phyloP scores from a whole-genome alignment of 1,140 invertebrate species.

The Caenorhabditis briggsae region DNA sequence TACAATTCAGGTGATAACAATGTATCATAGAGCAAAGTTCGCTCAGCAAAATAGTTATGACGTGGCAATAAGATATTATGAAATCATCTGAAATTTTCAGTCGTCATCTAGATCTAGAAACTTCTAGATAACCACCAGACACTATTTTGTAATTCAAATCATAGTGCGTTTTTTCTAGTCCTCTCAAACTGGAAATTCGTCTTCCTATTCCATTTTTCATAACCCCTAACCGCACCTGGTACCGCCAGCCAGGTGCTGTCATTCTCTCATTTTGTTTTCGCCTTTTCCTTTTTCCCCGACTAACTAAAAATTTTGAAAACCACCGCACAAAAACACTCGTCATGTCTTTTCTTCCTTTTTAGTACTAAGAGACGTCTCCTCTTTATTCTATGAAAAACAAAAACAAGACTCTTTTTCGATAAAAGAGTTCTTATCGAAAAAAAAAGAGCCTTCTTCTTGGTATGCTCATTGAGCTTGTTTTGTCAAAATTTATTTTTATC shows the following conservation, averaged over 20 bases:
- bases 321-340: background rate
- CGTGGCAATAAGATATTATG: background rate
- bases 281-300: background rate
- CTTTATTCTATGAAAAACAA: too few relatives aligned
- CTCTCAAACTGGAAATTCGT: too few relatives aligned
- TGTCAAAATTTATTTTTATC: background rate
- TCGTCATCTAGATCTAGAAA: too few relatives aligned
- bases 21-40: background rate
- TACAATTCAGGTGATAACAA: too few relatives aligned
- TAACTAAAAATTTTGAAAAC: background rate
- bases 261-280: background rate
- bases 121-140: too few relatives aligned
- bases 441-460: too few relatives aligned
- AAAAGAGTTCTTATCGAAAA: too few relatives aligned
- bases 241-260: background rate
- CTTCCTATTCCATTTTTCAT: background rate
- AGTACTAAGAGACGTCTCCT: too few relatives aligned
- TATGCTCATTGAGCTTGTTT: too few relatives aligned
- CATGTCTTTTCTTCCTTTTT: too few relatives aligned
- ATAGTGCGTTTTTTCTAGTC: background rate
- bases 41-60: background rate
- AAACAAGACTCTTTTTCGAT: too few relatives aligned
- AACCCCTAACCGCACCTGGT: background rate
- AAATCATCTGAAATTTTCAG: background rate
- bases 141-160: too few relatives aligned